Base-by-base conservation (phyloP, 2,113 vertebrate species). In the Perca fluviatilis region DNA sequence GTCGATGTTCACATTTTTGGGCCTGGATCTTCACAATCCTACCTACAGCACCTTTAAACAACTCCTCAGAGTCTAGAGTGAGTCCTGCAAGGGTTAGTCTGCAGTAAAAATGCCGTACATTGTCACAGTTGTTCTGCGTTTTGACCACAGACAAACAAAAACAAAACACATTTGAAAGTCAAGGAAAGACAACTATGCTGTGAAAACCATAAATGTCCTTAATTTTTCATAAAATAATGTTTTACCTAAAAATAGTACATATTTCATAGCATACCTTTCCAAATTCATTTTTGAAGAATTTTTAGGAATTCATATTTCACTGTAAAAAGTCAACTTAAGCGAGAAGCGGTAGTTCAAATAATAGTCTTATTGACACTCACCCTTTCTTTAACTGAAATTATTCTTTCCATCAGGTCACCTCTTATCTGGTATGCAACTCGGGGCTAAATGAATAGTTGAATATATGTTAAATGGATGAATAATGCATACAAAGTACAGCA, bases 371-470 rank as follows among this genome's bases (percentile, higher is more conserved):
- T 25, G 7, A 36, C 1, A 74, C 90, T 88, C 79, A 93, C 93
- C 78, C 93, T 75, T 15, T 86, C 25, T 30, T 65, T 75, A 18
- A 66, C 65, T 2, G 91, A 91, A 19, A 1, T 78, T 16, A 93
- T 60, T 71, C 92, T 77, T 43, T 92, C 68, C 79, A 89, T 64
- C 2, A 76, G 88, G 46, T 91, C 64, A 54, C 89, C 91, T 74
- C 86, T 70, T 2, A 74, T 80, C 33, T 92, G 94, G 83, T 88
- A 82, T 16, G 90, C 78, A 47, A 60, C 77, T 60, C 58, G 89
- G 66, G 93, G 93, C 93, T 94, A 10, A 80, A 84, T 0, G 16
- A 67, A 70, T 2, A n/a, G 27, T 61, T 47, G 8, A 56, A 75
- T 0, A 49, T 13, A 54, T 18, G 19, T 75, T 73, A 9, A 51